phyloP scores from a whole-genome alignment of 2,113 vertebrate genomes.

The Eulemur rufifrons region DNA sequence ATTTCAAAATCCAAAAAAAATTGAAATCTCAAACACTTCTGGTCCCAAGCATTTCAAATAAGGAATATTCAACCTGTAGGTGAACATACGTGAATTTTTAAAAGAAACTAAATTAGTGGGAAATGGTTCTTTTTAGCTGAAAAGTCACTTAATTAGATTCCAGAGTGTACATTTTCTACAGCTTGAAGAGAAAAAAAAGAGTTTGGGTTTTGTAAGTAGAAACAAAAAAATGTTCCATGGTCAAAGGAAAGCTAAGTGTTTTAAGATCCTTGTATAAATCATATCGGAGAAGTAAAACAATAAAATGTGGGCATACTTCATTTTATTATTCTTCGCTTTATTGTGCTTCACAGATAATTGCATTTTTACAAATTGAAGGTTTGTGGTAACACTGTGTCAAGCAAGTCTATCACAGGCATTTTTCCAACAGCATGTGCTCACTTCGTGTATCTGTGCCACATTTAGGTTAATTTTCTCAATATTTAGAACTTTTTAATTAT shows the following conservation, averaged over 20 bases:
- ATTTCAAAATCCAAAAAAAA: background rate
- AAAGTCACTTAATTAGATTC: background rate
- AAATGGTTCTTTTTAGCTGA: background rate
- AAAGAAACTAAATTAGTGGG: background rate
- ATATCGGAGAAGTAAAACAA: background rate
- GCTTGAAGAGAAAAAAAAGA: background rate
- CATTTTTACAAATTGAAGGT: background rate
- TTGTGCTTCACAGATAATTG: background rate
- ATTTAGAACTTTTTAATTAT: background rate
- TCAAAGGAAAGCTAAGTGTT: background rate
- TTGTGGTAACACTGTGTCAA: background rate
- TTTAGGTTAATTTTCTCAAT: background rate
- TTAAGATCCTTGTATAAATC: constrained; percentile 22
- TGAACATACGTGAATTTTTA: background rate
- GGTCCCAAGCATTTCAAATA: background rate
- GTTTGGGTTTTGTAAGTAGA: background rate
- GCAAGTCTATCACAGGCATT: background rate
- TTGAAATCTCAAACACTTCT: background rate
- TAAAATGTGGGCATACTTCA: background rate
- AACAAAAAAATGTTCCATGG: background rate
- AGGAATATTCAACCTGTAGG: background rate
- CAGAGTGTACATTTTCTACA: background rate
- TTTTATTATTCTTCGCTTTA: background rate
- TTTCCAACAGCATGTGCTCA: background rate
- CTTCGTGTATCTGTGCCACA: background rate